A percentile compares a stretch with the other conserved stretches of the same genome.
These are phyloP conservation scores for Plutella xylostella DNA, from an alignment of 2,888 invertebrate species.

Conservation along the genomic window DNA sequence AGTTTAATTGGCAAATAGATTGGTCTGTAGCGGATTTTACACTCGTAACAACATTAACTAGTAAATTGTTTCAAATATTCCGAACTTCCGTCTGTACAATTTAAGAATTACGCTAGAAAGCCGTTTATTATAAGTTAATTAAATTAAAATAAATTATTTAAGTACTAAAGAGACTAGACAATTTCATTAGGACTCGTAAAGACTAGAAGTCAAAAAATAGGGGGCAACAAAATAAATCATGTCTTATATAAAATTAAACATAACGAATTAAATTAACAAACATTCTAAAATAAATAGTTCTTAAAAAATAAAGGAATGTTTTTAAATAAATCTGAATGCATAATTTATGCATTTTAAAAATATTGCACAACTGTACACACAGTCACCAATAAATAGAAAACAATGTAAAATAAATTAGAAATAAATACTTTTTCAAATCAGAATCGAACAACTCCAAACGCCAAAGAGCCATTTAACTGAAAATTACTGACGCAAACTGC, in stretches of 20 bases:
- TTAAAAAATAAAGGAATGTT: slow-evolving; percentile 26
- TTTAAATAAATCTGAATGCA: neutral
- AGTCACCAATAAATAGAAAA: neutral
- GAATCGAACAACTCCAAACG: neutral
- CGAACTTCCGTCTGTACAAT: neutral
- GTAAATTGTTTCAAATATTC: too few species aligned
- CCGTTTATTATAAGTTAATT: neutral
- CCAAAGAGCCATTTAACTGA: too few species aligned
- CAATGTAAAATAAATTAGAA: neutral
- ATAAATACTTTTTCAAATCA: neutral
- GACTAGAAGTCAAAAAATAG: slow-evolving; percentile 10
- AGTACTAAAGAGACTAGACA: slow-evolving; percentile 13
- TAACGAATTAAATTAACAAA: slow-evolving; percentile 24
- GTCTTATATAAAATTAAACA: slow-evolving; percentile 3
- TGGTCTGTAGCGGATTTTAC: too few species aligned
- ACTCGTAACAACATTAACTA: too few species aligned
- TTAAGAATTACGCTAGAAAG: neutral
- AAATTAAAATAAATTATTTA: neutral
- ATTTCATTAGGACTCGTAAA: neutral
- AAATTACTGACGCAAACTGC: too few species aligned
- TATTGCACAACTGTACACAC: slow-evolving; percentile 20
- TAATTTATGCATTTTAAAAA: slow-evolving; percentile 6
- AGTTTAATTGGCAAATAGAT: neutral
- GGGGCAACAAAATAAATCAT: slow-evolving; percentile 11
- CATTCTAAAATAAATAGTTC: slow-evolving; percentile 20